Base-by-base conservation (phyloP, 2,888 invertebrate species). In the Acleris emargana region DNA sequence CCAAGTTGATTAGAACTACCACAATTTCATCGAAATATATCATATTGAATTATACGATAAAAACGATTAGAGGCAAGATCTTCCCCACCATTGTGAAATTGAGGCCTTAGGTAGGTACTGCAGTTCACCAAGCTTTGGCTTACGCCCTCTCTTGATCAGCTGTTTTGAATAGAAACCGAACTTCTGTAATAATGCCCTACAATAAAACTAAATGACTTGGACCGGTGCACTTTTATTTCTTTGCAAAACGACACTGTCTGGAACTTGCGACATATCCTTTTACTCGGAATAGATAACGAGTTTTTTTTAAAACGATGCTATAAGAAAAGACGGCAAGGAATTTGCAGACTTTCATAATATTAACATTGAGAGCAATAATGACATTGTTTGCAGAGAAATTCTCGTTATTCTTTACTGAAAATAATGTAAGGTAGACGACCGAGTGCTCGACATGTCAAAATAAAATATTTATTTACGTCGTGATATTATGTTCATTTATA, bases 191-290 rank as follows among this genome's bases (percentile, higher is more conserved):
- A 79, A 77, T 76, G 77, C 73, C 71, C 71, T 71, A 71, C 78
- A 81, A 73, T 80, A 77, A 81, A 80, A 80, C 73, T 69, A 73
- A 76, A 81, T 76, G 78, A 75, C 75, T 72, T 72, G 73, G 75
- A 75, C 78, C 73, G 71, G 72, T 73, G 70, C 75, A 74, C 75
- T 71, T 75, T 76, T 78, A 71, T 71, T 74, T 60, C 64, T 55
- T 60, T 51, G 51, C 51, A 60, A 55, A 22, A 38, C 42, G 59
- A 25, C 38, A 64, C 58, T 22, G 32, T 32, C 57, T 20, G 32
- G 11, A 45, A 59, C 49, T 59, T 45, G 13, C 28, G 16, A 45
- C 22, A 45, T 51, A 49, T 58, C 38, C 53, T 59, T 52, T 55
- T 49, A 43, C 49, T 43, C 32, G 3, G 22, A 60, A 64, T 42